These are phyloP conservation scores for Sternotherus odoratus DNA, from an alignment of 2,797 vertebrate species.

Conservation along the genomic window DNA sequence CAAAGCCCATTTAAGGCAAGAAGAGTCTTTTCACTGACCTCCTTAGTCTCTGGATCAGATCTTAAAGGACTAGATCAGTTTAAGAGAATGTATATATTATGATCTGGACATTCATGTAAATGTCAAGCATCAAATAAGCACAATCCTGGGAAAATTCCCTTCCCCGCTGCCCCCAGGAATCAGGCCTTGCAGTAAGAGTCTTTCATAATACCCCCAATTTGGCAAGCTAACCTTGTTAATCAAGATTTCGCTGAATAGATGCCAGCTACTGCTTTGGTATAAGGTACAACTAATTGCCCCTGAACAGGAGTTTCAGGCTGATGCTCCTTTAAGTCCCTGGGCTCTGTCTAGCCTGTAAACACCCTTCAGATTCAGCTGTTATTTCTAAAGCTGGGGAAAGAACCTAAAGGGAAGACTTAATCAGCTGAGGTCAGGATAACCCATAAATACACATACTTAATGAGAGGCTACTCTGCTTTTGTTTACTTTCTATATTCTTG, in stretches of 20 bases:
- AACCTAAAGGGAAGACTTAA: slow-evolving; percentile 22
- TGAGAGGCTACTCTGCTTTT: neutral
- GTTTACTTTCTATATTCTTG: neutral
- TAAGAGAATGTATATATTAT: neutral
- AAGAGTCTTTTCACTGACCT: neutral
- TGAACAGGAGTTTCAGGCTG: neutral
- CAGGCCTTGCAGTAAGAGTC: neutral
- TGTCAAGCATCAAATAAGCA: neutral
- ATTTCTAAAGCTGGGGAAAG: neutral
- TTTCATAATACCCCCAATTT: neutral
- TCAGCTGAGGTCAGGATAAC: slow-evolving; percentile 44
- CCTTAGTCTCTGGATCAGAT: neutral
- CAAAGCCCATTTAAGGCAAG: neutral
- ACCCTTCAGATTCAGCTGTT: neutral
- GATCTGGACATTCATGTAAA: neutral
- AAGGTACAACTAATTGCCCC: neutral
- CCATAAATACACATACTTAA: neutral
- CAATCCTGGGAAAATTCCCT: neutral
- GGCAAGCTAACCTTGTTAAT: neutral
- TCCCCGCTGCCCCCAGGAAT: neutral
- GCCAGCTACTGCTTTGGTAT: neutral
- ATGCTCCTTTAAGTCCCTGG: neutral
- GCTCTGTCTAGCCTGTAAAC: accelerated
- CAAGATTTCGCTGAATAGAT: neutral
- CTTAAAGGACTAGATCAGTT: neutral